Percentiles rank a stretch among this genome's conserved stretches.
Conservation (phyloP, 1,140 invertebrate species). For the Papilio polyxenes region DNA sequence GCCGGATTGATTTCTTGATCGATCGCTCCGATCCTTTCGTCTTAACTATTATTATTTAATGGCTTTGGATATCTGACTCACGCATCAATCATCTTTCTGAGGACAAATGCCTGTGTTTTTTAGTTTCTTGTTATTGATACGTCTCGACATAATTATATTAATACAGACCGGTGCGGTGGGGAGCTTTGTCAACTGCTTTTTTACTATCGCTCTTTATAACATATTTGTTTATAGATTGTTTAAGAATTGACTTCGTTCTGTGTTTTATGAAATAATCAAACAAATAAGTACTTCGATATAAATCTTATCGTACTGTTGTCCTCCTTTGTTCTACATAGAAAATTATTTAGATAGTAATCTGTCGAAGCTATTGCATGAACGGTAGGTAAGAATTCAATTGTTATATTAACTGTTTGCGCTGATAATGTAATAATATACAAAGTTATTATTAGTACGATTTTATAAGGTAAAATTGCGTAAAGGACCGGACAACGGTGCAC, state of each 20-base stretch:
- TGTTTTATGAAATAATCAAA: constrained; percentile 36
- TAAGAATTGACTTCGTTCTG: constrained; percentile 27
- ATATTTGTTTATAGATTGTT: constrained; percentile 49
- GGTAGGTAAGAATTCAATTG: constrained; percentile 34
- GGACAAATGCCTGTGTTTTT: constrained; percentile 63
- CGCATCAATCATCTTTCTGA: constrained; percentile 70
- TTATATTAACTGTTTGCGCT: constrained; percentile 4
- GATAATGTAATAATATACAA: constrained; percentile 4
- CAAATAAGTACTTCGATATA: constrained; percentile 27
- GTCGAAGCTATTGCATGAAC: constrained; percentile 10
- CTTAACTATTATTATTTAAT: constrained; percentile 78
- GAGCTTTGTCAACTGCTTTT: constrained; percentile 38
- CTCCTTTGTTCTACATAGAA: constrained; percentile 37
- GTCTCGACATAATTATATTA: constrained; percentile 40
- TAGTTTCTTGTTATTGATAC: constrained; percentile 43
- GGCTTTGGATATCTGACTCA: constrained; percentile 63
- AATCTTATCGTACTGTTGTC: constrained; percentile 30
- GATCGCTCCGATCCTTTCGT: constrained; percentile 61
- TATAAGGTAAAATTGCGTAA: constrained; percentile 52
- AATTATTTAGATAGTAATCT: constrained; percentile 33
- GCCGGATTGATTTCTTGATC: constrained; percentile 74
- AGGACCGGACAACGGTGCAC: constrained; percentile 49
- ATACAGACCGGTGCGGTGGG: constrained; percentile 13
- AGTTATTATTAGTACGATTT: constrained; percentile 29
- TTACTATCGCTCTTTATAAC: constrained; percentile 45